Evolutionary conservation across 2,888 invertebrate genomes (phyloP).

Genomic region (Ormyrus nitidulus): DNA sequence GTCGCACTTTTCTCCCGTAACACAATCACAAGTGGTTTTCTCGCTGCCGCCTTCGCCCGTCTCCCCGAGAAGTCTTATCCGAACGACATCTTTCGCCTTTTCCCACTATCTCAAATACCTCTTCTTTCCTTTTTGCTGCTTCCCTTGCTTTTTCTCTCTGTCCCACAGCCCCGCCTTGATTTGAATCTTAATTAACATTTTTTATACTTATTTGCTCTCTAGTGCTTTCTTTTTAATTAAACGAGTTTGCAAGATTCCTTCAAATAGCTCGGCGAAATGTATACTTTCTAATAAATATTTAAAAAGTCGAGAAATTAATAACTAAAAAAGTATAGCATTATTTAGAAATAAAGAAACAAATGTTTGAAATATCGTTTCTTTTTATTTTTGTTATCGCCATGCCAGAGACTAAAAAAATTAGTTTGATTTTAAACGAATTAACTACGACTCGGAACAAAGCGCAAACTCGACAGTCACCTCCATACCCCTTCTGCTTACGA

Average conservation of each 20-base stretch:
- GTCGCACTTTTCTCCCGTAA: slow-evolving; percentile 43
- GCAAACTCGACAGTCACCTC: too few relatives aligned
- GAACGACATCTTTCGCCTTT: slow-evolving; percentile 22
- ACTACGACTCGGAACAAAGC: too few relatives aligned
- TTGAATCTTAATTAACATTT: slow-evolving; percentile 24
- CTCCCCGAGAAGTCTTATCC: background rate
- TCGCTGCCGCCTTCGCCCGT: background rate
- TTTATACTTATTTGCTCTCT: background rate
- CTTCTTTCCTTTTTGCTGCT: background rate
- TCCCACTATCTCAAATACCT: slow-evolving; percentile 24
- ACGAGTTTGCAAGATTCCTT: background rate
- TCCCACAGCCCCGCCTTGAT: slow-evolving; percentile 24
- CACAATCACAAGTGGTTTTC: slow-evolving; percentile 41
- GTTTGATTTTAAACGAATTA: too few relatives aligned
- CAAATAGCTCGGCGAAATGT: too few relatives aligned
- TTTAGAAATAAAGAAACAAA: too few relatives aligned
- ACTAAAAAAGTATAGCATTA: too few relatives aligned
- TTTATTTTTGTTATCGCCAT: too few relatives aligned
- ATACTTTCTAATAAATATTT: too few relatives aligned
- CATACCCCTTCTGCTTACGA: too few relatives aligned
- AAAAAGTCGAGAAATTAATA: too few relatives aligned
- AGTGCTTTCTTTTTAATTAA: background rate
- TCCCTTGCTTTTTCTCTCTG: background rate
- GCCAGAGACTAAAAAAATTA: too few relatives aligned
- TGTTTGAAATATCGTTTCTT: too few relatives aligned